Percentiles rank a stretch among this genome's conserved stretches.
Evolutionary conservation across 2,113 vertebrate species (phyloP).

Genomic region (Xiphophorus maculatus): DNA sequence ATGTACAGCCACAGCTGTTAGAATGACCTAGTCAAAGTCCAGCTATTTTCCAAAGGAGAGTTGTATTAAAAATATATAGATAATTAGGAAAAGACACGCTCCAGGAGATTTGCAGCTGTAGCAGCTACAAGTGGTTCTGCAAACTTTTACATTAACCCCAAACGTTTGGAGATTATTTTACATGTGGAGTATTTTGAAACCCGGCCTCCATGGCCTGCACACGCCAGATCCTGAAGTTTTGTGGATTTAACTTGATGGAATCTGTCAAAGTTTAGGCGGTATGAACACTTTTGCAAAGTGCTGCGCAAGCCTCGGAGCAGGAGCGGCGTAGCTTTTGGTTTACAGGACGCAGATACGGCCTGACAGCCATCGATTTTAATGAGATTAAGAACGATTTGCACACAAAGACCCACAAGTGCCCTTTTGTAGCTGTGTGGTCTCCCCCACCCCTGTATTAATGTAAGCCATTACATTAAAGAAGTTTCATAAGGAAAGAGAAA

Average conservation of each 20-base stretch:
- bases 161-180: no score
- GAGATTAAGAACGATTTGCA: slow-evolving; percentile 62
- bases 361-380: slow-evolving; percentile 63
- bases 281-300: not conserved
- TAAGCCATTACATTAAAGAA: slow-evolving; percentile 68
- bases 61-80: no score
- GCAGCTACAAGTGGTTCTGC: no score
- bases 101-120: no score
- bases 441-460: slow-evolving; percentile 28
- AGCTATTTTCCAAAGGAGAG: no score
- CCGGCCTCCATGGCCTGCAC: no score
- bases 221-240: no score
- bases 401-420: slow-evolving; percentile 24
- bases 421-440: slow-evolving; percentile 65
- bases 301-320: not conserved
- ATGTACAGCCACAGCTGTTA: no score
- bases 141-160: no score
- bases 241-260: not conserved
- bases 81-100: no score
- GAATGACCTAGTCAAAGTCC: no score
- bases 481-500: slow-evolving; percentile 44
- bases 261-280: not conserved
- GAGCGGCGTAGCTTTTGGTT: slow-evolving; percentile 26
- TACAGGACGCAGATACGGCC: slow-evolving; percentile 48
- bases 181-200: no score